phyloP scores from a whole-genome alignment of 2,797 vertebrate genomes.

The Chaunax sp. region DNA sequence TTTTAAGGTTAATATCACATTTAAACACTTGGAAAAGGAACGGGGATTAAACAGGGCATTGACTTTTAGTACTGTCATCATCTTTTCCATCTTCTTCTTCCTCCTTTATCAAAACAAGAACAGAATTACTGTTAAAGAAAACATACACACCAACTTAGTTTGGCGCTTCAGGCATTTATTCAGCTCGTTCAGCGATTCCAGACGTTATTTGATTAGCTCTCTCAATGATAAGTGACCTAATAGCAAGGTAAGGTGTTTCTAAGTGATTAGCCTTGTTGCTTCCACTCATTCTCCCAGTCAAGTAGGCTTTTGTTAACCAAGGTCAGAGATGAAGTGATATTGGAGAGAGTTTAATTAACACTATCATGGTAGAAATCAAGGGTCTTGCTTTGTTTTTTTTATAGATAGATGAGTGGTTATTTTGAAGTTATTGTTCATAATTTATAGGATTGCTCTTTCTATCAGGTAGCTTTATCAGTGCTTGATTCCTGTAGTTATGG shows the following conservation, averaged over 20 bases:
- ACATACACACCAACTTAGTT: not conserved
- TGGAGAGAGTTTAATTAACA: conserved; percentile 16
- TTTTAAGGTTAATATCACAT: too few species aligned
- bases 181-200: conserved; percentile 6
- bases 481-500: conserved; percentile 21
- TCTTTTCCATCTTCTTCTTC: conserved; percentile 22
- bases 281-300: conserved; percentile 23
- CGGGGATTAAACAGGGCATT: conserved; percentile 16
- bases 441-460: conserved; percentile 17
- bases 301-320: not conserved
- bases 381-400: not conserved
- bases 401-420: conserved; percentile 18
- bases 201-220: conserved; percentile 9
- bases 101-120: too few species aligned
- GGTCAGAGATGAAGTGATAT: conserved; percentile 28
- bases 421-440: conserved; percentile 24
- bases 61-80: conserved; percentile 34
- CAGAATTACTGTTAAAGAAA: too few species aligned
- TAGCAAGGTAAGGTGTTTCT: conserved; percentile 24
- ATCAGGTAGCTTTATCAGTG: conserved; percentile 6
- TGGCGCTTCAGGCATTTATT: not conserved
- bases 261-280: conserved; percentile 46
- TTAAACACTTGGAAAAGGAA: conserved; percentile 5
- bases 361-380: conserved; percentile 30
- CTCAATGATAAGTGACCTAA: conserved; percentile 23